Base-by-base conservation (phyloP, 2,797 vertebrate species). In the Siniperca obscura region DNA sequence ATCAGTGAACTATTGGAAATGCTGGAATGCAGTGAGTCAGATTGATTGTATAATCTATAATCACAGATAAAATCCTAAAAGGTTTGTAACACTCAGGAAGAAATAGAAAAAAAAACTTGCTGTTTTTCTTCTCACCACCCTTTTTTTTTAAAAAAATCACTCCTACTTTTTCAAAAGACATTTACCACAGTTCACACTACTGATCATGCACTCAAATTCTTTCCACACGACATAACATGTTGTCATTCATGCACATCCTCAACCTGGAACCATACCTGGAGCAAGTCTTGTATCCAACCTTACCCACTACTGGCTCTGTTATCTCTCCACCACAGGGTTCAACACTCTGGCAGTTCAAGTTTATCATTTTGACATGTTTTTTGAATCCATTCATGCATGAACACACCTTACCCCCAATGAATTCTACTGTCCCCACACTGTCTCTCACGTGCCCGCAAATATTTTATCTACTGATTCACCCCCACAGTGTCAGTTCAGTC, bases 331-430 rank as follows among this genome's bases (percentile, higher is more conserved):
- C 77, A 80, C 84, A 87, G 80, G 76, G 69, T 21, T 80, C 56
- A 84, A 79, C 86, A 81, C 82, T 81, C 74, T 75, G 72, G 60
- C 69, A 7, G 40, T 77, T 86, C 74, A 30, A 34, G 55, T 82
- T 90, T 66, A 88, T 89, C 74, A 78, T 75, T 87, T 76, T 87
- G 86, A 85, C 79, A 52, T 76, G 34, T 76, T 74, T 84, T 86
- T 69, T 81, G 10, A 50, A 55, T 53, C 19, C 64, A 65, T 75
- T 82, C 10, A 7, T 79, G 81, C 80, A 85, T 77, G 11, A 88
- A 65, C 12, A 78, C 50, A 70, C 76, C 64, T 74, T 64, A 44
- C 36, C 42, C 8, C 30, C 25, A 50, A 22, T 60, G 50, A 84
- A 56, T 78, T 80, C 21, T 67, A 53, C 21, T 70, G 36, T 81